phyloP scores from a whole-genome alignment of 2,113 vertebrate species.

The Catharus minimus region DNA sequence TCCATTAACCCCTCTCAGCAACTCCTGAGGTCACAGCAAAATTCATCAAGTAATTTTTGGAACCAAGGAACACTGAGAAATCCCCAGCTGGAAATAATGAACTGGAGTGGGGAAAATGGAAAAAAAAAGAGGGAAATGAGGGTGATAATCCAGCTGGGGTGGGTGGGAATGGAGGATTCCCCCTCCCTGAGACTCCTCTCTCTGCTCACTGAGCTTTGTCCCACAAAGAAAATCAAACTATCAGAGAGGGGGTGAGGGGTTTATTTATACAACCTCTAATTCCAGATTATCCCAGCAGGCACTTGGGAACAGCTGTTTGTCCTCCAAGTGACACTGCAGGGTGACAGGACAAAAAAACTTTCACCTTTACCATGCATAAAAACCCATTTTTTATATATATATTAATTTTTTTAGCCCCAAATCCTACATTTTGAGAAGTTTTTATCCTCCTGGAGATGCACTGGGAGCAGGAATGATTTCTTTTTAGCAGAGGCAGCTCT shows the following conservation, averaged over 20 bases:
- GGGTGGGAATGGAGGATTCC: background rate
- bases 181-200: background rate
- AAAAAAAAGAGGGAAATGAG: background rate
- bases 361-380: background rate
- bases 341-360: background rate
- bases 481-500: background rate
- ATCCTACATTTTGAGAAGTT: background rate
- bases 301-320: background rate
- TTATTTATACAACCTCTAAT: background rate
- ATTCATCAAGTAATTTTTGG: background rate
- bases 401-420: background rate
- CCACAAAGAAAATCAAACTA: background rate
- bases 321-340: background rate
- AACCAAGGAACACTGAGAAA: background rate
- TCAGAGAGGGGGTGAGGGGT: accelerated
- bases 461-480: background rate
- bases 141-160: background rate
- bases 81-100: background rate
- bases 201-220: background rate
- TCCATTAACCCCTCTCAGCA: background rate
- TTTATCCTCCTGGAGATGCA: background rate
- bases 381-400: too few species aligned
- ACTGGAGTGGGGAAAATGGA: background rate
- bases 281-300: background rate
- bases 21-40: background rate